phyloP scores from a whole-genome alignment of 2,797 vertebrate species.

The Sus cebifrons region DNA sequence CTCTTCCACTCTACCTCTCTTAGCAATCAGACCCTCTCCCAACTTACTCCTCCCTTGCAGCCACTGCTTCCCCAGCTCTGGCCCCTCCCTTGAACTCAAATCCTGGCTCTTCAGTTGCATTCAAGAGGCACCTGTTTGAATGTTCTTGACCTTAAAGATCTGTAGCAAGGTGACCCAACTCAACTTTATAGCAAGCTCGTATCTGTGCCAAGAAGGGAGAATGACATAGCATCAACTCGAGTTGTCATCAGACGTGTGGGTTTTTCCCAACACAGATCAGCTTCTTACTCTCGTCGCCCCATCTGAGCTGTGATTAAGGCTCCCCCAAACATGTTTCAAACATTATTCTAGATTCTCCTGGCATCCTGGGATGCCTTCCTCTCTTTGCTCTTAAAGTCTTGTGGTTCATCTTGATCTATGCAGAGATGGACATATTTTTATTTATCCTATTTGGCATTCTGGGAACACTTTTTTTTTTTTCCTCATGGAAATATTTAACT shows the following conservation, averaged over 20 bases:
- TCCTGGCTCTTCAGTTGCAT: not conserved
- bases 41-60: not conserved
- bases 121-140: not conserved
- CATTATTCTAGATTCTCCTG: not conserved
- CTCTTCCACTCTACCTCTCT: not conserved
- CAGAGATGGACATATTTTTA: not conserved
- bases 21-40: not conserved
- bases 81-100: not conserved
- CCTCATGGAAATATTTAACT: too few relatives aligned
- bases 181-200: not conserved
- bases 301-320: not conserved
- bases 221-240: not conserved
- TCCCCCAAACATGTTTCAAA: not conserved
- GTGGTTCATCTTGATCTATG: not conserved
- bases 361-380: not conserved
- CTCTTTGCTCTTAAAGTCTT: not conserved
- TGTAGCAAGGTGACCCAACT: not conserved
- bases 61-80: not conserved
- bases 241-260: too few relatives aligned
- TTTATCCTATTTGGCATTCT: slow-evolving; percentile 15
- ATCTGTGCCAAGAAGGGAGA: not conserved
- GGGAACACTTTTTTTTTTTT: not conserved
- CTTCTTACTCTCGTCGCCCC: not conserved
- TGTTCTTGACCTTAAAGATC: not conserved
- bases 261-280: not conserved